These are phyloP conservation scores for Menura novaehollandiae DNA, from an alignment of 2,113 vertebrate species.

Conservation along the genomic window DNA sequence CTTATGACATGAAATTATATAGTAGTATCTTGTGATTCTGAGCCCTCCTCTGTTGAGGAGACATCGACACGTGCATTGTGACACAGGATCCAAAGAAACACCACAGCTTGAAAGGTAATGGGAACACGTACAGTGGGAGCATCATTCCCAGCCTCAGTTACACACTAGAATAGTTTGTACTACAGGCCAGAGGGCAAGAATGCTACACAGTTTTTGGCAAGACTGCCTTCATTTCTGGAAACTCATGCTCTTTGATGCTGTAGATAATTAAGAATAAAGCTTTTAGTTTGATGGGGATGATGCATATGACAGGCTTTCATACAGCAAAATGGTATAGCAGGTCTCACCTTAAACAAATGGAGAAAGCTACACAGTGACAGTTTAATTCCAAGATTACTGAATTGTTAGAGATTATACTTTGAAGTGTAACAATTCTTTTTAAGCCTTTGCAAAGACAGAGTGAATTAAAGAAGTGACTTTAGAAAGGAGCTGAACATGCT, in stretches of 20 bases:
- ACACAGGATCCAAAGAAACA: not conserved
- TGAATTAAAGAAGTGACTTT: not conserved
- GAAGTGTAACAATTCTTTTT: not conserved
- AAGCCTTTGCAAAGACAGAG: not conserved
- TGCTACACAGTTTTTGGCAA: not conserved
- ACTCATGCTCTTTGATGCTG: not conserved
- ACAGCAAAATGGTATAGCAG: not conserved
- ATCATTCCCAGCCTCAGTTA: not conserved
- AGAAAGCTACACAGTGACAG: not conserved
- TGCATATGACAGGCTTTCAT: not conserved
- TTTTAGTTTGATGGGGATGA: not conserved
- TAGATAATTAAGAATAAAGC: not conserved
- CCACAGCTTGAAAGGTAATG: not conserved
- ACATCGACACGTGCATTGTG: not conserved
- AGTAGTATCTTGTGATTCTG: not conserved
- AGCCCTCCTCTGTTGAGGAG: not conserved
- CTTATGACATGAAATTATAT: not conserved
- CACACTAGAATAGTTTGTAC: not conserved
- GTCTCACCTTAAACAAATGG: not conserved
- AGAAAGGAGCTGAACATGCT: not conserved
- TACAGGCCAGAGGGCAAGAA: not conserved
- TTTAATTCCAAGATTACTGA: not conserved
- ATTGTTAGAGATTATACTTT: not conserved
- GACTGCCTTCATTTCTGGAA: not conserved
- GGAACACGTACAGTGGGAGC: rapidly evolving